phyloP scores from a whole-genome alignment of 2,888 invertebrate species.

The Drosophila lutescens region DNA sequence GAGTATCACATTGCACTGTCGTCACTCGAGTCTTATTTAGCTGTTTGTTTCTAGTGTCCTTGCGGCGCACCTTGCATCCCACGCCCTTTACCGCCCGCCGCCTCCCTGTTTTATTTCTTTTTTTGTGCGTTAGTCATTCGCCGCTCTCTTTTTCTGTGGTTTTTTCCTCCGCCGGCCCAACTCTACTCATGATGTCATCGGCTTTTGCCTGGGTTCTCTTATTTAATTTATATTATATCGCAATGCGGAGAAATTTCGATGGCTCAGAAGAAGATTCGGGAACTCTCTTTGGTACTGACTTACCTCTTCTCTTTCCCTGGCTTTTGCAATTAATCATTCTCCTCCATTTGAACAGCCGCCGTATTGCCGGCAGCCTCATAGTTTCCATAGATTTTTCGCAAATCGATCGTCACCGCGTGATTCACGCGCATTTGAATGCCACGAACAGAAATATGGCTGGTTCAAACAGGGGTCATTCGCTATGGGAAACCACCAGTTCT shows the following conservation, averaged over 20 bases:
- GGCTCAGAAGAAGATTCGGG: slow-evolving; percentile 2
- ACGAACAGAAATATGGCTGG: slow-evolving; percentile 12
- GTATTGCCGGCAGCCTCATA: slow-evolving; percentile 11
- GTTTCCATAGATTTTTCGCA: slow-evolving; percentile 23
- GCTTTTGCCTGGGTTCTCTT: slow-evolving; percentile 13
- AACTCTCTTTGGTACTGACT: not conserved
- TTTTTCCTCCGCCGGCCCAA: slow-evolving; percentile 16
- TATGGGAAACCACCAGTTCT: not conserved
- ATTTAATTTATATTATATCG: slow-evolving; percentile 31
- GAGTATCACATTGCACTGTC: slow-evolving; percentile 20
- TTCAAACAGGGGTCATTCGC: slow-evolving; percentile 5
- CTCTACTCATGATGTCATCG: slow-evolving; percentile 37
- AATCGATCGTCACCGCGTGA: slow-evolving; percentile 47
- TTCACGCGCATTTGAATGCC: slow-evolving; percentile 36
- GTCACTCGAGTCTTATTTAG: slow-evolving; percentile 17
- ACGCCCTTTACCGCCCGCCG: slow-evolving; percentile 5
- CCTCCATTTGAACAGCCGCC: not conserved
- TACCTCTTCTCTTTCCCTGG: too few species aligned
- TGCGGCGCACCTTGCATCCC: slow-evolving; percentile 46
- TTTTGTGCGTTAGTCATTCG: slow-evolving; percentile 26
- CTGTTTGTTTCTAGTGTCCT: slow-evolving; percentile 29
- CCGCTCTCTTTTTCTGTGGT: slow-evolving; percentile 19
- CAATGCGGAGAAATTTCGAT: slow-evolving; percentile 25
- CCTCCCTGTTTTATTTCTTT: not conserved
- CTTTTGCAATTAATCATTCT: slow-evolving; percentile 13